Percentiles rank a stretch among this genome's conserved stretches.
Evolutionary conservation across 2,888 invertebrate species (phyloP).

Genomic region (Horisme vitalbata): DNA sequence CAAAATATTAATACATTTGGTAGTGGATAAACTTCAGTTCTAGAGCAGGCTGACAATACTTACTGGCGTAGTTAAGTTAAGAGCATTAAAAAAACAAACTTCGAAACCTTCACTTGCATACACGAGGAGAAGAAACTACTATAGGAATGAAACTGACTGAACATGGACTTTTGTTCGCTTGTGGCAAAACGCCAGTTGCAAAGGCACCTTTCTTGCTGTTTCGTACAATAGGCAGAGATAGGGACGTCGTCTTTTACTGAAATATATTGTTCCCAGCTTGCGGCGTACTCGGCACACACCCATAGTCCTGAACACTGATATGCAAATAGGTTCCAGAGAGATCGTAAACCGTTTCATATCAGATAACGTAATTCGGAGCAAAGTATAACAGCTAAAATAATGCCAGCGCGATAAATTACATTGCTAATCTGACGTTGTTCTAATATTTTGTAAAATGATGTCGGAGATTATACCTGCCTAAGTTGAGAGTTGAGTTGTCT

Average conservation of each 20-base stretch:
- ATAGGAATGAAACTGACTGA: conserved; percentile 19
- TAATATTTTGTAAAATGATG: conserved; percentile 25
- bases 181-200: conserved; percentile 58
- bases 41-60: no score
- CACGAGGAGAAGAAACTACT: no score
- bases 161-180: conserved; percentile 32
- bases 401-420: conserved; percentile 37
- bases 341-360: conserved; percentile 76
- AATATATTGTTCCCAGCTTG: conserved; percentile 69
- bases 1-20: no score
- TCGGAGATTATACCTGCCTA: conserved; percentile 6
- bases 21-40: no score
- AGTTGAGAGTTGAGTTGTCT: no score
- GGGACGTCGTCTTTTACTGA: conserved; percentile 62
- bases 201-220: conserved; percentile 52
- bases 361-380: conserved; percentile 68
- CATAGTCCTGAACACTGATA: conserved; percentile 61
- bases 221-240: conserved; percentile 67
- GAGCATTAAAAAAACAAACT: conserved; percentile 7
- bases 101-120: conserved; percentile 15
- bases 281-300: conserved; percentile 53
- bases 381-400: conserved; percentile 50
- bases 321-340: conserved; percentile 71
- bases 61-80: conserved; percentile 4
- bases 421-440: conserved; percentile 30